These are phyloP conservation scores for Symphodus melops DNA, from an alignment of 2,113 vertebrate genomes.

Conservation along the genomic window DNA sequence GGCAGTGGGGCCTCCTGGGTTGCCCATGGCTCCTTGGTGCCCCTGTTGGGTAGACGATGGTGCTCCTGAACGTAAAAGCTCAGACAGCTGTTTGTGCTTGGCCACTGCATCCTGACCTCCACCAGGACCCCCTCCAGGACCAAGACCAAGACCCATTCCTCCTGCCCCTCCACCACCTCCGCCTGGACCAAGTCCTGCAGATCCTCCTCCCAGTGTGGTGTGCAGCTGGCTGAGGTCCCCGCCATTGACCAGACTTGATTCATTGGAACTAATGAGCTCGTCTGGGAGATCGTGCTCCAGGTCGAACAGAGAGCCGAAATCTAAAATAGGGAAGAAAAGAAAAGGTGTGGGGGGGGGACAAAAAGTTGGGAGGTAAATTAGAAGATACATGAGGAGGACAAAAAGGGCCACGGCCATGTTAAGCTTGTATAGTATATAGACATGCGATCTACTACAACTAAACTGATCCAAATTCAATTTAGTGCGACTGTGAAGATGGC, in stretches of 20 bases:
- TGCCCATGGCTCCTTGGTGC: conserved; percentile 86
- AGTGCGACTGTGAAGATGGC: background rate
- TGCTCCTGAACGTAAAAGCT: conserved; percentile 91
- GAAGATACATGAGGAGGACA: conserved; percentile 6
- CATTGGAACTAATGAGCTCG: conserved; percentile 95
- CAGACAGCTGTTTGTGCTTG: conserved; percentile 98
- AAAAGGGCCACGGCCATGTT: conserved; percentile 25
- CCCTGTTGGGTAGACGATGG: conserved; percentile 76
- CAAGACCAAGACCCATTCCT: conserved; percentile 82
- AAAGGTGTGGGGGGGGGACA: conserved; percentile 29
- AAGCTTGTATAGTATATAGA: conserved; percentile 40
- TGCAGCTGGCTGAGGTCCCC: conserved; percentile 94
- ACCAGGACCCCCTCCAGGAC: conserved; percentile 64
- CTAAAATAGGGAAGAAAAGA: conserved; percentile 76
- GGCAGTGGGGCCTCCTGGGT: conserved; percentile 69
- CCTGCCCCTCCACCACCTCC: conserved; percentile 68
- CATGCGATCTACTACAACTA: background rate
- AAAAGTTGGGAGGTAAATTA: conserved; percentile 13
- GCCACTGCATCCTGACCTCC: conserved; percentile 93
- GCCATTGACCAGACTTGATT: conserved; percentile 92
- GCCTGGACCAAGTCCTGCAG: conserved; percentile 68
- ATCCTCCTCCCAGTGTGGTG: conserved; percentile 88
- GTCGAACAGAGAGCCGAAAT: conserved; percentile 96
- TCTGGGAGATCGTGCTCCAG: conserved; percentile 98
- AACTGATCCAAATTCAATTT: background rate